A percentile compares a stretch with the other conserved stretches of the same genome.
Conservation (phyloP, 1,140 invertebrate species). For the Pteromalus puparum region DNA sequence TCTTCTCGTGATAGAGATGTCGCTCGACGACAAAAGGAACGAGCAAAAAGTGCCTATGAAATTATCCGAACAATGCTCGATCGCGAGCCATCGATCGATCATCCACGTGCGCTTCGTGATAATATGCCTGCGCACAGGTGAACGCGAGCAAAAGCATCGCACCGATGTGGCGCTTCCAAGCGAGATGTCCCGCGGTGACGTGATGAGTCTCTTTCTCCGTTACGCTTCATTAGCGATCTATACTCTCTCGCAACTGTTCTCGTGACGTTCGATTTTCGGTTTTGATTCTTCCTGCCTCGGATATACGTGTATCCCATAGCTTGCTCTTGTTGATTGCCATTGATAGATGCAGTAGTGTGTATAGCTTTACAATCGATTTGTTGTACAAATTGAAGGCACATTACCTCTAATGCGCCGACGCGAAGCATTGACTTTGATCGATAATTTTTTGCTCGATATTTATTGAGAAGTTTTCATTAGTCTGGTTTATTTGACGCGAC, state of each 20-base stretch:
- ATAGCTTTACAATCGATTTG: background rate
- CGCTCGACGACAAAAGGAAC: background rate
- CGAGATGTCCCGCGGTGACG: background rate
- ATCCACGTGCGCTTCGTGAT: conserved; percentile 6
- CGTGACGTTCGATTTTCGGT: conserved; percentile 28
- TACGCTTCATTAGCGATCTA: conserved; percentile 1
- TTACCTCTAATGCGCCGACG: background rate
- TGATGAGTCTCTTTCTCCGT: conserved; percentile 7
- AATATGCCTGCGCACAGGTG: background rate
- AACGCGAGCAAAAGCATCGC: conserved; percentile 8
- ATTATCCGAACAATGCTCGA: conserved; percentile 5
- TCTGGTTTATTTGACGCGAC: background rate
- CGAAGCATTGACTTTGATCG: conserved; percentile 33
- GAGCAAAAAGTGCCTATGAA: background rate
- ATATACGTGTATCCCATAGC: background rate
- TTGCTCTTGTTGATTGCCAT: background rate
- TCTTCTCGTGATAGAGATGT: background rate
- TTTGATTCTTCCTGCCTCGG: background rate
- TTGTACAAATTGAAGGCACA: conserved; percentile 30
- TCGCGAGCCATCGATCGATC: conserved; percentile 15
- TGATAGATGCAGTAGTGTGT: background rate
- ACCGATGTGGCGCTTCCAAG: background rate
- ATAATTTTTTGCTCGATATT: background rate
- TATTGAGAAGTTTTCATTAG: background rate
- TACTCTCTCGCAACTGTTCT: background rate